Conservation (phyloP, 2,113 vertebrate genomes). For the Podilymbus podiceps region DNA sequence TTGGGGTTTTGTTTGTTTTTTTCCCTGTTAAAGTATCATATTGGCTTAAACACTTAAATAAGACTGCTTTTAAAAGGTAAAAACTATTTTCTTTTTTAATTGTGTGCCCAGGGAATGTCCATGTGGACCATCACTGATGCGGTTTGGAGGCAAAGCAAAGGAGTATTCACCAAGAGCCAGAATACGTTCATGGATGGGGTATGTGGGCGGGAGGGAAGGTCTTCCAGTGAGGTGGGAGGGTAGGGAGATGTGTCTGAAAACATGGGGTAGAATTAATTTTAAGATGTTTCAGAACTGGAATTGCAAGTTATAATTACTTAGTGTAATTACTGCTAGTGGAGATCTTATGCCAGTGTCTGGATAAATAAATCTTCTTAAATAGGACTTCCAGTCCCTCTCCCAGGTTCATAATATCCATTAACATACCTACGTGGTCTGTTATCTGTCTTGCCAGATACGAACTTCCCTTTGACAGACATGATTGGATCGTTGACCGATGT, state of each 20-base stretch:
- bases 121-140: conserved; percentile 87
- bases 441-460: conserved; percentile 80
- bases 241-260: neutral
- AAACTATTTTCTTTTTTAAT: neutral
- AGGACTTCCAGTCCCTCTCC: neutral
- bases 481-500: conserved; percentile 94
- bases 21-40: neutral
- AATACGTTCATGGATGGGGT: conserved; percentile 96
- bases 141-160: conserved; percentile 93
- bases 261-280: neutral
- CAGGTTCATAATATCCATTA: neutral
- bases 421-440: neutral
- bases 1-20: too few species aligned
- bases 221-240: neutral
- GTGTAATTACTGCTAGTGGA: too few species aligned
- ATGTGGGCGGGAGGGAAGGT: conserved; percentile 14
- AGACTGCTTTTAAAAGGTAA: neutral
- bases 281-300: neutral
- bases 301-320: neutral
- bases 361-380: neutral
- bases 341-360: neutral
- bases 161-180: conserved; percentile 91
- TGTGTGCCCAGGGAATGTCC: conserved; percentile 87
- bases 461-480: conserved; percentile 92
- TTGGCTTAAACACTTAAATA: neutral